These are phyloP conservation scores for Euthynnus affinis DNA, from an alignment of 2,797 vertebrate genomes.

Conservation along the genomic window DNA sequence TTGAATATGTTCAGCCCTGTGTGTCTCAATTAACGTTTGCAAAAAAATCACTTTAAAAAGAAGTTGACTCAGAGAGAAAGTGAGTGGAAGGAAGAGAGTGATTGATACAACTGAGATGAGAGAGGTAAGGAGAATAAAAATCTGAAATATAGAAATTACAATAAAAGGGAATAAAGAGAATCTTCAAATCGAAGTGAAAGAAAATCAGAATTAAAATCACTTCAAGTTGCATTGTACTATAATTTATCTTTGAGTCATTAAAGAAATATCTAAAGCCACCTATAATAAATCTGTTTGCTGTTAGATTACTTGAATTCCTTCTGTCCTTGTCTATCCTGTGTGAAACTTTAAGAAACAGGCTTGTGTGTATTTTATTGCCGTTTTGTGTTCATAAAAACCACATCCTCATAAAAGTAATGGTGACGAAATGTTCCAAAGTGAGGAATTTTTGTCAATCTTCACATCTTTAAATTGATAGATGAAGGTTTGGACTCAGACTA, in stretches of 20 bases:
- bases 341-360: too few species aligned
- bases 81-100: not conserved
- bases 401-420: not conserved
- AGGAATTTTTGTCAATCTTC: too few species aligned
- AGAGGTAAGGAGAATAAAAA: too few species aligned
- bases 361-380: not conserved
- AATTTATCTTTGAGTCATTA: conserved; percentile 37
- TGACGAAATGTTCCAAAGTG: too few species aligned
- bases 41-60: not conserved
- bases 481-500: too few species aligned
- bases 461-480: too few species aligned
- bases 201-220: conserved; percentile 43
- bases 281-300: conserved; percentile 26
- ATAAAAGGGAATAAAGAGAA: not conserved
- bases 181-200: not conserved
- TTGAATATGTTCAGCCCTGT: conserved; percentile 10
- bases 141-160: too few species aligned
- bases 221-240: conserved; percentile 51
- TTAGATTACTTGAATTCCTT: conserved; percentile 18
- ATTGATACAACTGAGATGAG: too few species aligned
- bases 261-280: conserved; percentile 37
- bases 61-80: not conserved
- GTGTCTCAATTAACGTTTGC: not conserved
- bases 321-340: not conserved
- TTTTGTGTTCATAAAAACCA: not conserved